These are phyloP conservation scores for Andricus curvator DNA, from an alignment of 2,888 invertebrate species.

Conservation along the genomic window DNA sequence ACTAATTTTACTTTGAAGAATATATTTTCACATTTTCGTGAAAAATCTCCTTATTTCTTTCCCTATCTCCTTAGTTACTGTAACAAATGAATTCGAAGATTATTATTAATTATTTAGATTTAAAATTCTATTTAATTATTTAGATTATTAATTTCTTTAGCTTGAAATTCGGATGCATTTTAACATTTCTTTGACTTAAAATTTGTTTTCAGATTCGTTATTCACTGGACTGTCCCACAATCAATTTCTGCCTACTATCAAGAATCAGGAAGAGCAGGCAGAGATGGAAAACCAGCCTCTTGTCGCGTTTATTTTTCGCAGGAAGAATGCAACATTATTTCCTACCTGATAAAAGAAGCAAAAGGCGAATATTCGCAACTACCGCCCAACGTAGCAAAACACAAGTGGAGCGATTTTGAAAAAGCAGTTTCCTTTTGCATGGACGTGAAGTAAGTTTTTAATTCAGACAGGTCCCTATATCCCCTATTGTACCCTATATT, in stretches of 20 bases:
- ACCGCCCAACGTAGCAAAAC: conserved; percentile 63
- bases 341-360: conserved; percentile 68
- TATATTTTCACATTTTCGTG: no score
- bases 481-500: no score
- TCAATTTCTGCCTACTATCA: conserved; percentile 97
- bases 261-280: conserved; percentile 97
- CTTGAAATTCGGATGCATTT: no score
- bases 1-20: no score
- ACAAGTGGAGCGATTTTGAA: conserved; percentile 86
- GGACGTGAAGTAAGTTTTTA: conserved; percentile 83
- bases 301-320: conserved; percentile 91
- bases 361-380: conserved; percentile 53
- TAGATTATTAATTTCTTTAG: no score
- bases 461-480: no score
- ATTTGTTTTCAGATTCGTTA: conserved; percentile 86
- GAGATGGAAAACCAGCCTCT: conserved; percentile 93
- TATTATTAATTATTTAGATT: no score
- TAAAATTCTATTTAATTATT: no score
- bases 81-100: no score
- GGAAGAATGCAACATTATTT: conserved; percentile 69
- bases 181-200: neutral
- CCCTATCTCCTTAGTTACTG: no score
- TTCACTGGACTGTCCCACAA: conserved; percentile 97
- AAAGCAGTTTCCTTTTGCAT: conserved; percentile 93
- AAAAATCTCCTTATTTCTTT: no score